Conservation (phyloP, 2,797 vertebrate genomes). For the Chromobotia macracanthus region DNA sequence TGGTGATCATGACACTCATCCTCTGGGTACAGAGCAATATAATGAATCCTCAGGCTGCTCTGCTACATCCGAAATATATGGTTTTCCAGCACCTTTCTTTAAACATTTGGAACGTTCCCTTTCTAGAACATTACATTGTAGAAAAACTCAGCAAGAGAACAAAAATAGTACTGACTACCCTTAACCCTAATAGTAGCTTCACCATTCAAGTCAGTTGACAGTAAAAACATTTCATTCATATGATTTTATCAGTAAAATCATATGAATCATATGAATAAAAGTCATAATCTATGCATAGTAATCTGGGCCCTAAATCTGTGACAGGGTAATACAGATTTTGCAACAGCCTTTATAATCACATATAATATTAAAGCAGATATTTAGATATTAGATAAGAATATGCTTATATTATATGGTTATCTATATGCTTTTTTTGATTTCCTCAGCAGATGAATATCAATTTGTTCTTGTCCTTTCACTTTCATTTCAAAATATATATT, state of each 20-base stretch:
- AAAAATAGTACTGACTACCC: neutral
- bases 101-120: constrained; percentile 44
- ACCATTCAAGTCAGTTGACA: too few species aligned
- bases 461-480: too few species aligned
- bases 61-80: constrained; percentile 33
- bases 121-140: neutral
- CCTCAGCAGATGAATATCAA: too few species aligned
- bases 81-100: constrained; percentile 27
- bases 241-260: too few species aligned
- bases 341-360: constrained; percentile 18
- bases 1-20: constrained; percentile 2
- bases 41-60: constrained; percentile 29
- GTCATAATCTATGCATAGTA: constrained; percentile 26
- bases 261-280: too few species aligned
- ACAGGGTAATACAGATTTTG: constrained; percentile 17
- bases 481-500: too few species aligned
- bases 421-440: neutral
- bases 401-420: neutral
- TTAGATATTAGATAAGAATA: too few species aligned
- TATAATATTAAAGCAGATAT: neutral
- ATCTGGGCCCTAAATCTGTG: constrained; percentile 15
- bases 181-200: neutral
- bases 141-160: constrained; percentile 1
- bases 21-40: constrained; percentile 11
- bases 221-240: too few species aligned